phyloP scores from a whole-genome alignment of 2,888 invertebrate genomes.

The Parthenolecanium corni region DNA sequence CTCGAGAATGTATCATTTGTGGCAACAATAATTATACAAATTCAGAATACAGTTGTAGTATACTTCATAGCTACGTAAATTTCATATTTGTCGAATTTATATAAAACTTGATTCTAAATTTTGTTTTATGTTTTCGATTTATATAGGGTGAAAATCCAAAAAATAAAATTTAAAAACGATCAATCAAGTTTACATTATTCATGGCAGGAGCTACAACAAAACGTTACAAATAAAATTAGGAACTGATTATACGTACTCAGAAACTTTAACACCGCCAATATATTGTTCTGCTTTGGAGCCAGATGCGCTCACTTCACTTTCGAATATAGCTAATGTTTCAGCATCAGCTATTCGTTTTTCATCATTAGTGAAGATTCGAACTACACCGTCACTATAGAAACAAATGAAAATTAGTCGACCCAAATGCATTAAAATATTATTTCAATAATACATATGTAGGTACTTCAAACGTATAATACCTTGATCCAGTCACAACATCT shows the following conservation, averaged over 20 bases:
- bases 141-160: too few species aligned
- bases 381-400: slow-evolving; percentile 62
- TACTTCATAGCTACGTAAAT: too few species aligned
- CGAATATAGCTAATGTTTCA: slow-evolving; percentile 50
- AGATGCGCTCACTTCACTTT: slow-evolving; percentile 57
- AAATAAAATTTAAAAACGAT: too few species aligned
- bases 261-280: slow-evolving; percentile 73
- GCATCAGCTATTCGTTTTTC: slow-evolving; percentile 56
- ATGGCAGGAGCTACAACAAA: too few species aligned
- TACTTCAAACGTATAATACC: slow-evolving; percentile 37
- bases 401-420: neutral
- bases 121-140: too few species aligned
- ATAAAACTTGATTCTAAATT: too few species aligned
- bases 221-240: too few species aligned
- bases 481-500: slow-evolving; percentile 74
- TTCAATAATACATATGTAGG: slow-evolving; percentile 37
- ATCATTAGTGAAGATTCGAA: slow-evolving; percentile 73
- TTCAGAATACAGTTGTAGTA: too few species aligned
- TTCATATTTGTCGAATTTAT: too few species aligned
- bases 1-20: too few species aligned
- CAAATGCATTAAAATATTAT: neutral
- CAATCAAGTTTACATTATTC: too few species aligned
- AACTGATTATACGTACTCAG: slow-evolving; percentile 63
- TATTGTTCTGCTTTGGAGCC: slow-evolving; percentile 53
- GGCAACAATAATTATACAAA: too few species aligned